Base-by-base conservation (phyloP, 2,888 invertebrate genomes). In the Gymnoscelis rufifasciata region DNA sequence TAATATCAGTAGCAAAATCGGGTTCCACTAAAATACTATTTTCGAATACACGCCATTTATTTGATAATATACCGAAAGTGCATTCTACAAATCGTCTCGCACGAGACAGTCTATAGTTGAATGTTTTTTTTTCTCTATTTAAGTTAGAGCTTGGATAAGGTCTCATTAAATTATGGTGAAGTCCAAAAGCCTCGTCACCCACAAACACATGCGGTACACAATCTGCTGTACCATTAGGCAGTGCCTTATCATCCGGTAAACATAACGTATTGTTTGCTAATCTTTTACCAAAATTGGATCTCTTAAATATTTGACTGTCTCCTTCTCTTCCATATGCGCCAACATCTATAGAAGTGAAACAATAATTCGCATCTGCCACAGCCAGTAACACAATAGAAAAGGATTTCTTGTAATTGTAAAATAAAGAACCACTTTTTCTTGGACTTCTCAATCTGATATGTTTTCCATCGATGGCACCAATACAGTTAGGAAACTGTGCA, bases 361-460 rank as follows among this genome's bases (percentile, higher is more conserved):
- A 31, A 39, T 38, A 51, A 38, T 51, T 28, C 14, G 51, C 31
- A 37, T 43, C 46, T 11, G 19, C 35, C 8, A 48, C 35, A 10
- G 54, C 51, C 15, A 42, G n/a, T 27, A 51, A 40, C 27, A 45
- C 43, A 11, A 43, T 39, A 3, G 51, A 51, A 24, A 43, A 38
- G 15, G 11, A 39, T 19, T 47, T 40, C 19, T 52, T 54, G 24
- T 51, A 51, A 26, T 42, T 44, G 23, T 36, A 51, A 40, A 48
- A 48, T 8, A 38, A 11, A 2, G 53, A 48, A 13, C 54, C 54
- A 29, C 35, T 38, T 28, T 48, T 14, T 1, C 30, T 1, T 15
- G 54, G 54, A 8, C 10, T 7, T 5, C 43, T 49, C 31, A 52
- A 47, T 50, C 54, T 42, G 45, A 61, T 54, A 51, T 61, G 56